Evolutionary conservation across 2,113 vertebrate genomes (phyloP), one percentile per base, ranked within the genome.

Genomic region (Orthochromis indermauri): DNA sequence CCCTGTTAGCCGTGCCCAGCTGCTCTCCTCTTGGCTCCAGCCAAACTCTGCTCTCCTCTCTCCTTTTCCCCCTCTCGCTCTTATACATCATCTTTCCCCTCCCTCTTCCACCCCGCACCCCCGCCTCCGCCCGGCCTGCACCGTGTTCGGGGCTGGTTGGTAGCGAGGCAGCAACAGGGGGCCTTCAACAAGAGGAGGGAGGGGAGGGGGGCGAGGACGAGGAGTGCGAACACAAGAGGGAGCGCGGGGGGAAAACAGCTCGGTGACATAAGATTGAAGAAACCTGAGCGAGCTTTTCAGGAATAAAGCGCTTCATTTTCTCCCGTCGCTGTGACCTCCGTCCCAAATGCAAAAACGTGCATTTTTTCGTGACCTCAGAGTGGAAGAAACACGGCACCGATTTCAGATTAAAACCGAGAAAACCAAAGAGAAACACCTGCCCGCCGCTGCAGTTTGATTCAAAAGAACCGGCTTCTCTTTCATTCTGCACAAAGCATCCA

Each of bases 1-100:
- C 98, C 97, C 98, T 97, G 98, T 98, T 98, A 99, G 99, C 98
- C 97, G 97, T 97, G 98, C 98, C 98, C 99, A 99, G 99, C 98
- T 99, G 99, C 98, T 99, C 95, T 94, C 97, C 97, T 96, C 97
- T 97, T 97, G 96, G 97, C 98, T 98, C 97, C 97, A 98, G 98
- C 98, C 98, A 99, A 98, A 98, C 97, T 98, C 98, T 94, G 96
- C 97, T 93, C 88, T 84, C 82, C 97, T 89, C 89, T 89, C 59
- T 88, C 84, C 86, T 79, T 82, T 37, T 37, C 55, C 88, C 83
- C 47, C 73, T 71, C 76, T 86, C 82, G 40, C 89, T 89, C 90
- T 86, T 84, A 88, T 89, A 87, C 87, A 86, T 88, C 88, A 55
- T 85, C 55, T 61, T 79, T 66, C 49, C 54, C 71, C 66, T 63